Evolutionary conservation across 2,888 invertebrate genomes (phyloP).

Genomic region (Tridacna crocea): DNA sequence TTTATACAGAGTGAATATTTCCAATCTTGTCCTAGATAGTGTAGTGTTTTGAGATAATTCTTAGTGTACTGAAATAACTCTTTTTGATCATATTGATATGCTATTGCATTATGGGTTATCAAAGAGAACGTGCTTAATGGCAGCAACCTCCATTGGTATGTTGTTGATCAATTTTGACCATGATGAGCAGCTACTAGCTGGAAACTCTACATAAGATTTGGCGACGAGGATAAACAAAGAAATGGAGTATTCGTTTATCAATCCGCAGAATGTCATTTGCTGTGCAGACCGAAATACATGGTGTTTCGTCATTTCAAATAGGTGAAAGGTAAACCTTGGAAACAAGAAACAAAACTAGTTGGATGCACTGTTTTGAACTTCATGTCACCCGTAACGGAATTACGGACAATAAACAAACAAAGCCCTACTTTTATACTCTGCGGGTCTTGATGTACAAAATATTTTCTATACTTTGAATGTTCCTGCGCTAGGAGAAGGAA

Average conservation of each 20-base stretch:
- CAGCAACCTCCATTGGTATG: too few relatives aligned
- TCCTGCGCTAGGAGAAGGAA: slow-evolving; percentile 35
- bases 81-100: too few relatives aligned
- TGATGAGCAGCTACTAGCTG: slow-evolving; percentile 9
- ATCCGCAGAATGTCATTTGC: background rate
- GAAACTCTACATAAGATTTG: slow-evolving; percentile 16
- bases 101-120: slow-evolving; percentile 15
- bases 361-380: slow-evolving; percentile 25
- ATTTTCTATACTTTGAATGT: slow-evolving; percentile 32
- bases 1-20: too few relatives aligned
- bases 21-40: too few relatives aligned
- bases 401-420: too few relatives aligned
- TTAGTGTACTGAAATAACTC: too few relatives aligned
- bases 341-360: slow-evolving; percentile 32
- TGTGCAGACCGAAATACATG: background rate
- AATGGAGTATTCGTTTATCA: background rate
- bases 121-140: slow-evolving; percentile 2
- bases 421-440: too few relatives aligned
- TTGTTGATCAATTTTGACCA: slow-evolving; percentile 3
- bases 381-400: slow-evolving; percentile 23
- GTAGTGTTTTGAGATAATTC: too few relatives aligned
- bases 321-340: slow-evolving; percentile 17
- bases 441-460: slow-evolving; percentile 33
- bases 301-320: background rate
- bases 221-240: slow-evolving; percentile 12